Base-by-base conservation (phyloP, 37 sponge, comb jelly and placozoan genomes). In the Crambe crambe region DNA sequence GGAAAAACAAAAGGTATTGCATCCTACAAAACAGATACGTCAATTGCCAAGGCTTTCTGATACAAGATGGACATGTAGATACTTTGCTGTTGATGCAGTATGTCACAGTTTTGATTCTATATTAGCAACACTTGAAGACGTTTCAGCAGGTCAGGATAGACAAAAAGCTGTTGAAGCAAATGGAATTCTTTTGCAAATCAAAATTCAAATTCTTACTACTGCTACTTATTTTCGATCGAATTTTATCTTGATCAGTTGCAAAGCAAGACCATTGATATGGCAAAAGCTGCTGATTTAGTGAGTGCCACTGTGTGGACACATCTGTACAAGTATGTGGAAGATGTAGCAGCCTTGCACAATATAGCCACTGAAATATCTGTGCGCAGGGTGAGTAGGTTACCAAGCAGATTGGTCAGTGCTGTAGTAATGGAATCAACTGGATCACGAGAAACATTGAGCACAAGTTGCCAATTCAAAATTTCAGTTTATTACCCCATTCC, bases 51-150 rank as follows among this genome's bases (percentile, higher is more conserved):
- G 29, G 41, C 80, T 89, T 3, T 83, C 73, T 61, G 87, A 87
- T 40, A 79, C 87, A 72, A 26, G 81, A 26, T 87, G 81, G 87
- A 70, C 81, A 37, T 87, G 76, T 41, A 47, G 87, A 54, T 31
- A 74, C 3, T 37, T 4, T 51, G 81, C 87, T 36, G 87, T 87
- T 17, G 42, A 68, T 44, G 76, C 83, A 44, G 61, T 87, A 17
- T 74, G 75, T 36, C 37, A 37, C 56, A 74, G 58, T 17, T 79
- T 64, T 59, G 39, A 31, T 60, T 31, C 76, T 20, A 37, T 80
- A 44, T 15, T 78, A 21, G 74, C 75, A 37, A 74, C 80, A 41
- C 63, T 86, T 37, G 75, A 58, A 51, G 75, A 44, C 20, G 5
- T 79, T 51, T 17, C 42, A 25, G 58, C 62, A n/a, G 17, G 74